These are phyloP conservation scores for Halcyon senegalensis DNA, from an alignment of 2,113 vertebrate species.

Conservation along the genomic window DNA sequence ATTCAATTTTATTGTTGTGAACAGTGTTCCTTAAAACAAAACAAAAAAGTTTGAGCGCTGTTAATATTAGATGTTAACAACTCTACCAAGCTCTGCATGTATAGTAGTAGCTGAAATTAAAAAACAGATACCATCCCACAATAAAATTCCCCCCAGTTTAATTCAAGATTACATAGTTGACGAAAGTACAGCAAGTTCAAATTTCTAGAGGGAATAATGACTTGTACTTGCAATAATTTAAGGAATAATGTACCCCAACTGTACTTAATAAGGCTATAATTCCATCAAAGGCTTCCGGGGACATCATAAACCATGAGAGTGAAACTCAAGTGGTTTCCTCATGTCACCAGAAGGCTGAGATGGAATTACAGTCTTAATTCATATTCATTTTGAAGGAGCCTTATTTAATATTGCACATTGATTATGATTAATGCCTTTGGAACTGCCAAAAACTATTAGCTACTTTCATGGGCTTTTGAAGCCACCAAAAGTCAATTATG, in stretches of 20 bases:
- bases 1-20: not conserved
- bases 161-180: slow-evolving; percentile 38
- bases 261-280: slow-evolving; percentile 57
- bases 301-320: slow-evolving; percentile 42
- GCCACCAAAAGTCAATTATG: slow-evolving; percentile 31
- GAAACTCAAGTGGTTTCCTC: slow-evolving; percentile 44
- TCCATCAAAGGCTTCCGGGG: slow-evolving; percentile 48
- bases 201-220: slow-evolving; percentile 60
- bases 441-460: slow-evolving; percentile 48
- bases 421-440: slow-evolving; percentile 47
- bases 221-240: slow-evolving; percentile 62
- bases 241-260: slow-evolving; percentile 65
- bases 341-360: slow-evolving; percentile 49
- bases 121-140: slow-evolving; percentile 7
- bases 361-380: slow-evolving; percentile 54
- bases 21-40: not conserved
- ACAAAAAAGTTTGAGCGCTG: not conserved
- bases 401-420: slow-evolving; percentile 58
- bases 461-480: slow-evolving; percentile 32
- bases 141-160: slow-evolving; percentile 31
- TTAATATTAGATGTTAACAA: not conserved
- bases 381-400: slow-evolving; percentile 52
- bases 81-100: not conserved
- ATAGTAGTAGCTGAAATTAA: slow-evolving; percentile 23
- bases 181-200: slow-evolving; percentile 55